These are phyloP conservation scores for Idaea dimidiata DNA, from an alignment of 2,888 invertebrate species.

Conservation along the genomic window DNA sequence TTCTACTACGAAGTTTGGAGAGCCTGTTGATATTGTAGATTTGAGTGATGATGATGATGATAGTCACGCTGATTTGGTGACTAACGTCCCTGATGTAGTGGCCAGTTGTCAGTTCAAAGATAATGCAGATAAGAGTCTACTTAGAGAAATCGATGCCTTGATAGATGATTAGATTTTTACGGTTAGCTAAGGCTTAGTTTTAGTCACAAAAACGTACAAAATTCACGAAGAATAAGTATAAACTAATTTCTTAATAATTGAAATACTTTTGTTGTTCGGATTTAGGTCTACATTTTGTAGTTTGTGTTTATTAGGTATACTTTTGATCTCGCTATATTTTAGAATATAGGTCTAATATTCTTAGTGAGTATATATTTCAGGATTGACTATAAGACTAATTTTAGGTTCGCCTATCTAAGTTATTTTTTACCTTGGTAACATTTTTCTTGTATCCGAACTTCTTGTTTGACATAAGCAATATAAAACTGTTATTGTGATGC, in stretches of 20 bases:
- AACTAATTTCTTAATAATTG: background rate
- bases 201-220: background rate
- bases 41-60: conserved; percentile 62
- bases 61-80: conserved; percentile 51
- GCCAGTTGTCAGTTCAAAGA: conserved; percentile 59
- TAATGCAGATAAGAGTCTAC: conserved; percentile 40
- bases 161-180: conserved; percentile 45
- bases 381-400: background rate
- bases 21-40: conserved; percentile 62
- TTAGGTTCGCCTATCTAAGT: background rate
- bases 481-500: background rate
- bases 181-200: conserved; percentile 7
- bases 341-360: background rate
- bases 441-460: background rate
- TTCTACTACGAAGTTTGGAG: conserved; percentile 40
- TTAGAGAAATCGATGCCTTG: conserved; percentile 55
- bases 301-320: background rate
- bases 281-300: background rate
- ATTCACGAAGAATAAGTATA: background rate
- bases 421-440: background rate
- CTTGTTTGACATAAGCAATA: background rate
- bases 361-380: background rate
- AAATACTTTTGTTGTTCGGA: background rate
- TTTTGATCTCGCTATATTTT: background rate
- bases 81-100: conserved; percentile 70